phyloP scores from a whole-genome alignment of 2,888 invertebrate genomes.

The Sminthurinus aureus region DNA sequence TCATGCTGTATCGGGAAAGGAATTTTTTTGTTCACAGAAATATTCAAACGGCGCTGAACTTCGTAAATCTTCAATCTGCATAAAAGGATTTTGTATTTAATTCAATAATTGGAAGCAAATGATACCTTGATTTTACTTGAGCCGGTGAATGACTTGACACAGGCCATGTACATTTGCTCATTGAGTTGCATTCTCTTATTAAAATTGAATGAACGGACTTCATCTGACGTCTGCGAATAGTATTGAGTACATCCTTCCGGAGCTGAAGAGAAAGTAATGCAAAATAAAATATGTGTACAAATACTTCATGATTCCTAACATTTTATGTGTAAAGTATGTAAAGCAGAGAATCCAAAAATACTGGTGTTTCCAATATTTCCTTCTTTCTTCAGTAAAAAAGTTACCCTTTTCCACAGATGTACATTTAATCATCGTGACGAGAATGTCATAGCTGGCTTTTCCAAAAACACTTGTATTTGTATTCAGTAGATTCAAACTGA shows the following conservation, averaged over 20 bases:
- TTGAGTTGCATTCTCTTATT: conserved; percentile 30
- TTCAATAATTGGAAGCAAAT: background rate
- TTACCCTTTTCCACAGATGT: conserved; percentile 24
- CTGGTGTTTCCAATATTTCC: background rate
- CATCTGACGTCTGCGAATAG: background rate
- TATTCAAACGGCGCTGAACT: background rate
- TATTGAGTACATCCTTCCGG: conserved; percentile 32
- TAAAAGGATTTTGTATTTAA: background rate
- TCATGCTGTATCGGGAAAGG: too few relatives aligned
- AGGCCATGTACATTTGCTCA: conserved; percentile 32
- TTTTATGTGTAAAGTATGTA: too few relatives aligned
- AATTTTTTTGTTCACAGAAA: too few relatives aligned
- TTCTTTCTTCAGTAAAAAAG: background rate
- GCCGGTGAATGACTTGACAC: conserved; percentile 29
- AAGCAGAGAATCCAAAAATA: too few relatives aligned
- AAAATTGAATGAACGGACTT: conserved; percentile 29
- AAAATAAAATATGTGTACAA: background rate
- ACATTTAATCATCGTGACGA: conserved; percentile 31
- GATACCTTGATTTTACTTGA: conserved; percentile 14
- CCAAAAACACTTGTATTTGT: background rate
- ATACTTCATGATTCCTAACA: background rate
- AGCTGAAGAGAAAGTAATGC: background rate
- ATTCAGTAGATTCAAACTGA: conserved; percentile 8
- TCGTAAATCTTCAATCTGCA: background rate
- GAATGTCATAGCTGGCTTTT: conserved; percentile 6